These are phyloP conservation scores for Portevinia maculata DNA, from an alignment of 2,888 invertebrate genomes.

Conservation along the genomic window DNA sequence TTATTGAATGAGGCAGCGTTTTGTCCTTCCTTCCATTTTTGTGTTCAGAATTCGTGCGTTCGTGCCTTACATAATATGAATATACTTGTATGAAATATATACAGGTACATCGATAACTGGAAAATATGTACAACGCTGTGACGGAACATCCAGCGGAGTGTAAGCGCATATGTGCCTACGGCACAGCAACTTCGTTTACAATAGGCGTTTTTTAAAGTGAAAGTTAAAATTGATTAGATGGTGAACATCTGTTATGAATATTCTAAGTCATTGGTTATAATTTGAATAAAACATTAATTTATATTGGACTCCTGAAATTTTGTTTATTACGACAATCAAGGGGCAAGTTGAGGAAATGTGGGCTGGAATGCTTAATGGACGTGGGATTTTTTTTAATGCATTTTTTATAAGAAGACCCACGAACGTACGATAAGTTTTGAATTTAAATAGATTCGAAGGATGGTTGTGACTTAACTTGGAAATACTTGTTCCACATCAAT, in stretches of 20 bases:
- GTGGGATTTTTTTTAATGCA: not conserved
- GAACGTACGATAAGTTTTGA: too few relatives aligned
- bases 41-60: slow-evolving; percentile 4
- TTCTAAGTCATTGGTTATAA: slow-evolving; percentile 55
- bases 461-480: too few relatives aligned
- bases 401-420: too few relatives aligned
- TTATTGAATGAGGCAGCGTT: slow-evolving; percentile 46
- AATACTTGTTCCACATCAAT: too few relatives aligned
- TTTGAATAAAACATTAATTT: slow-evolving; percentile 33
- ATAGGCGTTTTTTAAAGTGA: slow-evolving; percentile 4
- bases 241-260: slow-evolving; percentile 63
- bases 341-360: not conserved
- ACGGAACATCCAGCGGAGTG: not conserved
- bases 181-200: not conserved
- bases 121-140: slow-evolving; percentile 21
- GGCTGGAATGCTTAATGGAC: slow-evolving; percentile 6
- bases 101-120: slow-evolving; percentile 40
- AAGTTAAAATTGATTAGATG: slow-evolving; percentile 55
- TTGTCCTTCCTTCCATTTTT: not conserved
- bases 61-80: not conserved
- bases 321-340: slow-evolving; percentile 10
- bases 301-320: slow-evolving; percentile 44
- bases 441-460: too few relatives aligned
- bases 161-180: not conserved
- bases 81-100: not conserved